These are phyloP conservation scores for Bothrops jararaca DNA, from an alignment of 2,113 vertebrate genomes.

Conservation along the genomic window DNA sequence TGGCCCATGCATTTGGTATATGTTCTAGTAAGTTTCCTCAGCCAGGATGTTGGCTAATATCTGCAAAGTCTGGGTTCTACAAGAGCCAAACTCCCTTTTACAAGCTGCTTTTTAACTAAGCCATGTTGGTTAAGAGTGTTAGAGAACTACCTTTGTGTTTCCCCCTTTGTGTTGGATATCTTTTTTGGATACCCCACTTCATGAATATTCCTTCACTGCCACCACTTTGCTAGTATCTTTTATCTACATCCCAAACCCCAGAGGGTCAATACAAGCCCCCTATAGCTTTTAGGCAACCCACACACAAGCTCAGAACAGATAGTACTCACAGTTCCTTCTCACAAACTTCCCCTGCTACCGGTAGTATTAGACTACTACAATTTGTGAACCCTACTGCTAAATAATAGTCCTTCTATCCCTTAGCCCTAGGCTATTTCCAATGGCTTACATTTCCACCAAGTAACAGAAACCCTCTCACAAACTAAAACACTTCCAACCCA, in stretches of 20 bases:
- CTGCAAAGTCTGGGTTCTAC: background rate
- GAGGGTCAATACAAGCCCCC: background rate
- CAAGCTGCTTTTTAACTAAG: background rate
- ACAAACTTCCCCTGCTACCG: background rate
- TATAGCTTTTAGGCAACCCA: background rate
- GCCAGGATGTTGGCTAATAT: too few relatives aligned
- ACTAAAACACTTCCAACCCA: background rate
- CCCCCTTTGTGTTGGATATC: background rate
- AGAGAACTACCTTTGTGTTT: background rate
- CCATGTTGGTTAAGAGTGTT: background rate
- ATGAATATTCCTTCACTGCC: background rate
- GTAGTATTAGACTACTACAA: background rate
- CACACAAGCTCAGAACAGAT: background rate
- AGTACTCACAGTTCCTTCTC: background rate
- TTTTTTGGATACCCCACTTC: background rate
- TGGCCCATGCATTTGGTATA: background rate
- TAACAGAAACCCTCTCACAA: background rate
- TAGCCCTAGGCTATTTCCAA: background rate
- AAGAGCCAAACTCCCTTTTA: background rate
- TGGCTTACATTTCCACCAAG: background rate
- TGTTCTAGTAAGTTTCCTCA: too few relatives aligned
- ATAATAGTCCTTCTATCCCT: background rate
- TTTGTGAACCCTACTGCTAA: background rate
- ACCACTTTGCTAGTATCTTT: background rate
- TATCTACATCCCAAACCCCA: background rate